A percentile compares a stretch with the other conserved stretches of the same genome.
Evolutionary conservation across 2,888 invertebrate genomes (phyloP).

Genomic region (Conomelus anceps): DNA sequence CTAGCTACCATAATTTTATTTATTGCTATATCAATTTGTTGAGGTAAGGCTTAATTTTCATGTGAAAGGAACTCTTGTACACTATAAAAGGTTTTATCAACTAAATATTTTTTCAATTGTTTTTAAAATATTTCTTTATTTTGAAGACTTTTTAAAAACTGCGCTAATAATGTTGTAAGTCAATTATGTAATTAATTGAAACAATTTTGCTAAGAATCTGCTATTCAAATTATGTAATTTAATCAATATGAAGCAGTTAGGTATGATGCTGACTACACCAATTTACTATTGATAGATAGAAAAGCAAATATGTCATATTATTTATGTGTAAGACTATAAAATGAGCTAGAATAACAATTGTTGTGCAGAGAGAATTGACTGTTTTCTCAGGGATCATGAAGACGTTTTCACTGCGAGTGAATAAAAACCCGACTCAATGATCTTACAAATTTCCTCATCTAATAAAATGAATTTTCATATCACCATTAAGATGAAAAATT

Average conservation of each 20-base stretch:
- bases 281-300: not conserved
- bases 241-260: not conserved
- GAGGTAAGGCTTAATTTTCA: too few species aligned
- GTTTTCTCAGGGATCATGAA: not conserved
- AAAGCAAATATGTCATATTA: conserved; percentile 4
- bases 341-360: not conserved
- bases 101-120: too few species aligned
- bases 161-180: conserved; percentile 4
- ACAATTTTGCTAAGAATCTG: not conserved
- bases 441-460: not conserved
- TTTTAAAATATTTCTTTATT: too few species aligned
- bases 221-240: not conserved
- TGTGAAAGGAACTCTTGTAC: too few species aligned
- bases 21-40: too few species aligned
- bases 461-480: not conserved
- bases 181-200: not conserved
- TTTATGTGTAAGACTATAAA: not conserved
- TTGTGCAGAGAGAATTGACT: not conserved
- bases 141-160: too few species aligned
- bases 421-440: not conserved
- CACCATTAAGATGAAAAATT: too few species aligned
- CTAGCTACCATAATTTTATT: too few species aligned
- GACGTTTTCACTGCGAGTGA: not conserved
- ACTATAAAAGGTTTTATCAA: too few species aligned
- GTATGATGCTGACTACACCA: conserved; percentile 1